Evolutionary conservation across 1,140 invertebrate species (phyloP), one percentile per base, ranked within the genome.

Genomic region (Mya arenaria): DNA sequence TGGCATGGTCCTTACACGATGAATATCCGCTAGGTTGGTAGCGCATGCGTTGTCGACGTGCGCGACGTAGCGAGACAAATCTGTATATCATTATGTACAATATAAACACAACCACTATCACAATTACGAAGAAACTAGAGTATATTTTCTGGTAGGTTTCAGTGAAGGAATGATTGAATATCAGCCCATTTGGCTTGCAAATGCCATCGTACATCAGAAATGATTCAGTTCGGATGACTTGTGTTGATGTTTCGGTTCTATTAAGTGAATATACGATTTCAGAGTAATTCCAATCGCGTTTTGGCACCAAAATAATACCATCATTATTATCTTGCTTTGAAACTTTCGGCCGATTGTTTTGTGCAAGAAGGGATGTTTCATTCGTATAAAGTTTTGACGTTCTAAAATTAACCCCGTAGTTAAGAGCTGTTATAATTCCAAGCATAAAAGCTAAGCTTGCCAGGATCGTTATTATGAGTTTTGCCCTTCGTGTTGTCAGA

Each of bases 381-480:
- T n/a, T n/a, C n/a, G 19, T 37, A 28, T 32, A 32, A 48, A 28
- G n/a, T 15, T 66, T 62, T 34, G 71, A 25, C 10, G 81, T n/a
- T n/a, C n/a, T n/a, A n/a, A n/a, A 77, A 62, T 90, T 90, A 3
- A 91, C 89, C 0, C 89, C 89, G 63, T 89, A 88, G 41, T 83
- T 87, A 32, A 91, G 66, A 3, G 89, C 82, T 30, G 90, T 89
- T 25, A 91, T 85, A 6, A 91, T 72, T 19, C 92, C 91, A 8
- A 92, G 77, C n/a, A 72, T 55, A 44, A 82, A 84, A 10, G 91
- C 87, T 37, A 91, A 68, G 23, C 88, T n/a, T 2, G 84, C 80
- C 25, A 92, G 68, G 41, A 79, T 75, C 0, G 85, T 69, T n/a
- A 90, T 87, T 13, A 89, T 87, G 34, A 89, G 63, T 82, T 91